A percentile compares a stretch with the other conserved stretches of the same genome.
Conservation (phyloP, 2,113 vertebrate genomes). For the Microcebus jonahi region DNA sequence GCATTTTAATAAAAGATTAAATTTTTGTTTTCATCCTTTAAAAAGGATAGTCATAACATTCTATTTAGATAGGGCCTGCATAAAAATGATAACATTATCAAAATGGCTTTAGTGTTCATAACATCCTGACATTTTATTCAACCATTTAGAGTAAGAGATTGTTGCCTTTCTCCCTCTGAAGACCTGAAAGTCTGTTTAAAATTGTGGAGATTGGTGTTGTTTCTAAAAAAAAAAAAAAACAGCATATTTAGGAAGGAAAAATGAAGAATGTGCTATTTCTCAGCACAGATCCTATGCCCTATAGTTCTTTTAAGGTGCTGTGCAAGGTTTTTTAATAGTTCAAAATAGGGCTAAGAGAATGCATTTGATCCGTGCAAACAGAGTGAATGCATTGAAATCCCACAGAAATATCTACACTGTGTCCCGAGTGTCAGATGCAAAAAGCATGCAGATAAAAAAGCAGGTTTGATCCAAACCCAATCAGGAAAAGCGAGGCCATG, state of each 20-base stretch:
- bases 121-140: slow-evolving; percentile 27
- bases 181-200: slow-evolving; percentile 15
- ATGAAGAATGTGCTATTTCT: background rate
- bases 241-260: slow-evolving; percentile 42
- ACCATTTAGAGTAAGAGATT: background rate
- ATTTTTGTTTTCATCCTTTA: slow-evolving; percentile 70
- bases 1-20: slow-evolving; percentile 43
- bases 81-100: slow-evolving; percentile 69
- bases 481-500: background rate
- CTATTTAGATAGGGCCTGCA: slow-evolving; percentile 43
- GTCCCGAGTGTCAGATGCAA: background rate
- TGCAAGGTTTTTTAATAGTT: background rate
- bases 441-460: background rate
- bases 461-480: background rate
- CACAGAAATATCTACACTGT: background rate
- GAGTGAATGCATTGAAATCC: slow-evolving; percentile 35
- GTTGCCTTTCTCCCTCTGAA: slow-evolving; percentile 47
- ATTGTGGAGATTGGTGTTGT: background rate
- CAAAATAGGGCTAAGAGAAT: background rate
- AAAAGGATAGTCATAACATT: slow-evolving; percentile 44
- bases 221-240: slow-evolving; percentile 76
- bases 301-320: background rate
- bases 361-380: slow-evolving; percentile 24
- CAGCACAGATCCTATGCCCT: background rate
- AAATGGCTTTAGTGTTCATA: background rate